Percentiles rank a stretch among this genome's conserved stretches.
These are phyloP conservation scores for Chelonus insularis DNA, from an alignment of 1,140 invertebrate genomes.

Conservation along the genomic window DNA sequence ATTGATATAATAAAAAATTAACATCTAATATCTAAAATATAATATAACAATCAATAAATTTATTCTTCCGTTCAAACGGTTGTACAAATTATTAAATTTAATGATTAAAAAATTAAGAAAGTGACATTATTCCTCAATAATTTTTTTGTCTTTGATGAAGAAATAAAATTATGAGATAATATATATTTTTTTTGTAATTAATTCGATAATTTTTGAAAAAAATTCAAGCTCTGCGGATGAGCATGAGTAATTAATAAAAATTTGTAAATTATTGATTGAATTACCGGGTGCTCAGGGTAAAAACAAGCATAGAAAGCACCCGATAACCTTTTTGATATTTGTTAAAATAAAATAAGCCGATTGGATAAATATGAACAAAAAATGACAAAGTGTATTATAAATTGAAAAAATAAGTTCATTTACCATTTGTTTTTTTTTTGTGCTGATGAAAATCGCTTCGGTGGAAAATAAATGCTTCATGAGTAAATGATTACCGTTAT, in stretches of 20 bases:
- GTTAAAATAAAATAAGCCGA: too few relatives aligned
- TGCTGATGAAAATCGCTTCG: slow-evolving; percentile 37
- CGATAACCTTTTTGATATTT: slow-evolving; percentile 26
- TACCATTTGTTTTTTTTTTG: too few relatives aligned
- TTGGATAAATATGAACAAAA: too few relatives aligned
- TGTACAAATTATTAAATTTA: slow-evolving; percentile 21
- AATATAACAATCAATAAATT: slow-evolving; percentile 2
- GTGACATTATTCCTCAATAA: neutral
- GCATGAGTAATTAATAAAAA: slow-evolving; percentile 14
- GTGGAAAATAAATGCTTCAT: slow-evolving; percentile 31
- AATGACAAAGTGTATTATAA: too few relatives aligned
- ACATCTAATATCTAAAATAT: neutral
- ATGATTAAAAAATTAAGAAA: slow-evolving; percentile 12
- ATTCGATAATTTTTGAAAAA: neutral
- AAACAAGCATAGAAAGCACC: slow-evolving; percentile 15
- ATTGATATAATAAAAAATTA: neutral
- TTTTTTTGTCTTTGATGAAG: neutral
- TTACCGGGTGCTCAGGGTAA: slow-evolving; percentile 32
- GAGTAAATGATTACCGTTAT: slow-evolving; percentile 37
- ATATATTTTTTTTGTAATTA: neutral
- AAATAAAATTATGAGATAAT: neutral
- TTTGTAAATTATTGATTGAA: slow-evolving; percentile 25
- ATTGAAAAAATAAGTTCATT: too few relatives aligned
- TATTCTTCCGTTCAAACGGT: slow-evolving; percentile 15
- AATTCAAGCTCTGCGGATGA: neutral